Conservation (phyloP, 2,113 vertebrate species). For the Camelus bactrianus region DNA sequence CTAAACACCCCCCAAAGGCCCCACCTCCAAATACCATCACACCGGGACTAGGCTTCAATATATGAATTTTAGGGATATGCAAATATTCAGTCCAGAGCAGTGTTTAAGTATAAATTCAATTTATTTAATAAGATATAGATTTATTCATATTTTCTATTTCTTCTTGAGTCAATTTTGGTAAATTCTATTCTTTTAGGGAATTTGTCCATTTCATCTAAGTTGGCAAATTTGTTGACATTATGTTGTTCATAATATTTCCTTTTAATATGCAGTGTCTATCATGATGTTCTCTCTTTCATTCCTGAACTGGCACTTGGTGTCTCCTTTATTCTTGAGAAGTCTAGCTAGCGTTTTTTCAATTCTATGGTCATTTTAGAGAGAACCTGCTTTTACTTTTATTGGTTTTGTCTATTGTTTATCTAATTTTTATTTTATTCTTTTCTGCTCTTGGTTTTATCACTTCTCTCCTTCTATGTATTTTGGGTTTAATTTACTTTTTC, state of each 20-base stretch:
- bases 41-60: not conserved
- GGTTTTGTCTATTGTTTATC: not conserved
- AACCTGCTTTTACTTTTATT: not conserved
- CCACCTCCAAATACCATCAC: not conserved
- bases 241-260: not conserved
- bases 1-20: not conserved
- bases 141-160: conserved; percentile 46
- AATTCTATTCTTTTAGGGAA: not conserved
- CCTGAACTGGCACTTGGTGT: not conserved
- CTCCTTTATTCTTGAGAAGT: not conserved
- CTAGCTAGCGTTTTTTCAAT: conserved; percentile 23
- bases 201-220: not conserved
- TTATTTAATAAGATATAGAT: not conserved
- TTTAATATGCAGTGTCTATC: not conserved
- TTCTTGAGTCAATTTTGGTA: conserved; percentile 64
- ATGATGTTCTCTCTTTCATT: not conserved
- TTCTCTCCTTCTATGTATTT: conserved; percentile 16
- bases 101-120: not conserved
- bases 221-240: conserved; percentile 26
- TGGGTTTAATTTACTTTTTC: not conserved
- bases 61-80: not conserved
- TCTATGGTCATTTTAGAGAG: conserved; percentile 14
- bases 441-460: conserved; percentile 35
- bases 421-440: not conserved
- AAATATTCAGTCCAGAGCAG: not conserved